Conservation (phyloP, 2,888 invertebrate species). For the Protophormia terraenovae region DNA sequence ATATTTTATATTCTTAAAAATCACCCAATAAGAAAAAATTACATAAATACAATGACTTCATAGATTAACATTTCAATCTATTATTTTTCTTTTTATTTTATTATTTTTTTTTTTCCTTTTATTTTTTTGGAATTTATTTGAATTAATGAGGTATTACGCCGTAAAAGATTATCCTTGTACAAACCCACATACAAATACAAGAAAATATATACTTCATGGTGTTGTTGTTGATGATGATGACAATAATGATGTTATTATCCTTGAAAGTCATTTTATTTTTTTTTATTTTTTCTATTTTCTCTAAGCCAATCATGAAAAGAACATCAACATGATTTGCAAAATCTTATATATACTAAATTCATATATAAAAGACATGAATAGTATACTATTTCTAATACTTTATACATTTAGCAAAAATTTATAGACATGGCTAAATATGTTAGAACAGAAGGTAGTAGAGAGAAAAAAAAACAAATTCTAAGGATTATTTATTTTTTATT, state of each 20-base stretch:
- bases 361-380: too few relatives aligned
- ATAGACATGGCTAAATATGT: too few relatives aligned
- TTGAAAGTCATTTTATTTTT: slow-evolving; percentile 39
- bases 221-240: background rate
- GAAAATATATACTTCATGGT: background rate
- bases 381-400: too few relatives aligned
- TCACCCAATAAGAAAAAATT: too few relatives aligned
- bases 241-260: slow-evolving; percentile 31
- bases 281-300: background rate
- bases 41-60: too few relatives aligned
- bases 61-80: too few relatives aligned
- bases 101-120: background rate
- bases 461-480: too few relatives aligned
- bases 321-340: slow-evolving; percentile 28
- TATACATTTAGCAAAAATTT: too few relatives aligned
- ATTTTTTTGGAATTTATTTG: background rate
- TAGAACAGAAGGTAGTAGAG: too few relatives aligned
- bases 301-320: slow-evolving; percentile 22
- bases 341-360: slow-evolving; percentile 8
- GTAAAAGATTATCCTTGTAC: slow-evolving; percentile 28
- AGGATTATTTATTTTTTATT: slow-evolving; percentile 44
- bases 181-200: background rate
- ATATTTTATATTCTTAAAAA: too few relatives aligned
- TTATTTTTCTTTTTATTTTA: too few relatives aligned
- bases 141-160: background rate